A percentile compares a stretch with the other conserved stretches of the same genome.
Conservation (phyloP, 2,113 vertebrate genomes). For the Fregetta grallaria region DNA sequence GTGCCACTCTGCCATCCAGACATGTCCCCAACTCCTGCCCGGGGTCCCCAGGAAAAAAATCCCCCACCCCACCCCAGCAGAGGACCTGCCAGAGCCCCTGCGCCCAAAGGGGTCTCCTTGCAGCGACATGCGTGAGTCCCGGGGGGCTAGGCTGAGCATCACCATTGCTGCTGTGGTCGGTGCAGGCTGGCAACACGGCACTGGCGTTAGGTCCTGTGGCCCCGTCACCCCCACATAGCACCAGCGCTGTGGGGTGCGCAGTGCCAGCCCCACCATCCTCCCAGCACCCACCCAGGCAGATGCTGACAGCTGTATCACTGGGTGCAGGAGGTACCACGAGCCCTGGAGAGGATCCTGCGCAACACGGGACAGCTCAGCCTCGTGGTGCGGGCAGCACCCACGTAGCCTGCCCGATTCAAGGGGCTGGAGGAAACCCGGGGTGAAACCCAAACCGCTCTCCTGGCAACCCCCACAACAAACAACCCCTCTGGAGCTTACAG, state of each 20-base stretch:
- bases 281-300: not conserved
- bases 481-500: accelerated
- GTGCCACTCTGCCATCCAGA: not conserved
- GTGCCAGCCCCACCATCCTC: not conserved
- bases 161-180: not conserved
- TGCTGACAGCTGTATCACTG: not conserved
- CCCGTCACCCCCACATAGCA: accelerated
- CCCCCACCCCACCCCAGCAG: not conserved
- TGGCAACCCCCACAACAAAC: not conserved
- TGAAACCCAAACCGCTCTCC: not conserved
- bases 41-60: not conserved
- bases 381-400: not conserved
- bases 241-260: not conserved
- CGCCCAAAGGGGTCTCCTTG: not conserved
- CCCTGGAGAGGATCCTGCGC: not conserved
- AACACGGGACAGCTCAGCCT: accelerated
- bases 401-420: accelerated
- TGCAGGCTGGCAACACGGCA: not conserved
- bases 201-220: not conserved
- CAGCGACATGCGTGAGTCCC: accelerated
- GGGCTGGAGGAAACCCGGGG: not conserved
- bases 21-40: not conserved
- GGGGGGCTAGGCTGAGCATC: not conserved
- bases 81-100: not conserved
- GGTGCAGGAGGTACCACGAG: not conserved